Base-by-base conservation (phyloP, 1,140 invertebrate species). In the Hylyphantes graminicola region DNA sequence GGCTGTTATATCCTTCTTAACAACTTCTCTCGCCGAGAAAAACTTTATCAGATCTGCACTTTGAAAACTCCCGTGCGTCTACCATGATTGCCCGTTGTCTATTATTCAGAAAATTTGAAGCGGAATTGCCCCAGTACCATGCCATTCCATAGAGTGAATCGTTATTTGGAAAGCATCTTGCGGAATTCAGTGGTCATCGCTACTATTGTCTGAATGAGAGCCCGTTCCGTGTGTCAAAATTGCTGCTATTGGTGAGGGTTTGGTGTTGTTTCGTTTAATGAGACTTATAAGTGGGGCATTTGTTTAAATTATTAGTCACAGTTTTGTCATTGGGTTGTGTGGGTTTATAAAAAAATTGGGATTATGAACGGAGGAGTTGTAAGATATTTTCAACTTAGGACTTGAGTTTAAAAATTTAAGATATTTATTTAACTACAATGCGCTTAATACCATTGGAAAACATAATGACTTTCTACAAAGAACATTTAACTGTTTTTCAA, bases 101-200 rank as follows among this genome's bases (percentile, higher is more conserved):
- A 57, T 74, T 74, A 74, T 74, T 74, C 72, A 74, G 54, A 74
- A 59, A 74, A 74, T 74, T 74, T 57, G 53, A 74, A 74, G 19
- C 17, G 72, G 48, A 48, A 35, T 35, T 19, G 13, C 48, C 17
- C 17, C n/a, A 5, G 12, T 21, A 17, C n/a, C 11, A 19, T 17
- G 15, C 35, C 35, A 35, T 17, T 53, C 54, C 50, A 51, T 70
- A 70, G 54, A 74, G 21, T 53, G 57, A 74, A 74, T 57, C 57
- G 72, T 74, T 74, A 74, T 48, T 74, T 74, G 21, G 72, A 74
- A 70, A 17, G 68, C 68, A 70, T 70, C 53, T 50, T 74, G 54
- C 13, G 54, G 0, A 74, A 55, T 19, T 21, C 19, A 9, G n/a
- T 11, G 19, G 17, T 21, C 55, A 57, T 57, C 21, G 19, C 53